A percentile compares a stretch with the other conserved stretches of the same genome.
Conservation (phyloP, 2,888 invertebrate species). For the Andrena minutula region DNA sequence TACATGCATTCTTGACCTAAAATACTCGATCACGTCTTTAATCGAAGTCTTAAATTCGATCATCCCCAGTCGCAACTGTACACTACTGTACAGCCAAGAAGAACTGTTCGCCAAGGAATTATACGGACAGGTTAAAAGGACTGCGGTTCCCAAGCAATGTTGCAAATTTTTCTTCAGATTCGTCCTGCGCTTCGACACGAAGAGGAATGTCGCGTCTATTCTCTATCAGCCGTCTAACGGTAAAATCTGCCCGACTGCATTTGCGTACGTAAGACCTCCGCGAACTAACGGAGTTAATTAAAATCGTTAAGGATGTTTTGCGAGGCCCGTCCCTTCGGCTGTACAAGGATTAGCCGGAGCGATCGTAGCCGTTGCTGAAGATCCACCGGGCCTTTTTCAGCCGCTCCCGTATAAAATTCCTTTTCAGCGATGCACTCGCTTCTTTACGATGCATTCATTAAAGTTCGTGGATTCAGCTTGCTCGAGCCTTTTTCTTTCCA, state of each 20-base stretch:
- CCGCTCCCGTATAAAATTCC: conserved; percentile 16
- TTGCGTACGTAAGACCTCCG: conserved; percentile 69
- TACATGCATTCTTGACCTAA: too few relatives aligned
- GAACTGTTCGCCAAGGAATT: conserved; percentile 32
- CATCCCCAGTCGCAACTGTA: neutral
- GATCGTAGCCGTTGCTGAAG: conserved; percentile 35
- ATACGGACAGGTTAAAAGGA: conserved; percentile 36
- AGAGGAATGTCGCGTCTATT: conserved; percentile 64
- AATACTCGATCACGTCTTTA: neutral
- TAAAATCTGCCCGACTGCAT: conserved; percentile 64
- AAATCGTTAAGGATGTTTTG: conserved; percentile 74
- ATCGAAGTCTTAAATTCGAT: conserved; percentile 1
- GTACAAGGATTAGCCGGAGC: conserved; percentile 45
- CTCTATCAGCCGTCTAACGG: conserved; percentile 73
- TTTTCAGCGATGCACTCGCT: neutral
- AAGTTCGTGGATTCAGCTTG: neutral
- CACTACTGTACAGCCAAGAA: neutral
- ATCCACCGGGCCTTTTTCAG: conserved; percentile 7
- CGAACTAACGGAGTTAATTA: conserved; percentile 76
- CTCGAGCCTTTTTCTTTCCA: neutral
- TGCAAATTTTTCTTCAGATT: conserved; percentile 59
- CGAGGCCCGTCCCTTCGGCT: conserved; percentile 63
- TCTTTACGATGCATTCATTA: conserved; percentile 2
- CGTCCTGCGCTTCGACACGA: conserved; percentile 52
- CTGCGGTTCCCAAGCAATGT: conserved; percentile 48